A percentile compares a stretch with the other conserved stretches of the same genome.
Conservation (phyloP, 2,113 vertebrate genomes). For the Salvelinus fontinalis region DNA sequence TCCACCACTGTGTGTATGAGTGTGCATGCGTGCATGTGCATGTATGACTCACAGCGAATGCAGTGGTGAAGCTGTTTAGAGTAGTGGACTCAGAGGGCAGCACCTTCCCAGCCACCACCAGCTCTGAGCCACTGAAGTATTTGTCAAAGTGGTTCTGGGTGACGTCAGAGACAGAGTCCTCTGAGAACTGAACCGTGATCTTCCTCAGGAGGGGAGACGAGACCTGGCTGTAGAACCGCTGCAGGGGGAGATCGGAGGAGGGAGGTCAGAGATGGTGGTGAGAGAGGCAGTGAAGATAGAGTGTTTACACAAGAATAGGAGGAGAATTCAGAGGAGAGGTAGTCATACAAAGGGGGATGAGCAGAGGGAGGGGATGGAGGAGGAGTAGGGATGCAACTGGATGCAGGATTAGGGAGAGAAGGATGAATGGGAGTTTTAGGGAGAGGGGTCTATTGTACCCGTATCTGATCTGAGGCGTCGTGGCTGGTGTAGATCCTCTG, state of each 20-base stretch:
- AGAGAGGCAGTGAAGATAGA: background rate
- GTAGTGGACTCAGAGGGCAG: slow-evolving; percentile 72
- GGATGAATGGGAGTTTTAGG: too few species aligned
- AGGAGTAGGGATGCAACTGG: background rate
- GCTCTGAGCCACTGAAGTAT: slow-evolving; percentile 91
- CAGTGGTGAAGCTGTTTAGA: slow-evolving; percentile 80
- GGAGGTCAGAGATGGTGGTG: background rate
- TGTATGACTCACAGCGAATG: slow-evolving; percentile 79
- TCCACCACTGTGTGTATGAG: background rate
- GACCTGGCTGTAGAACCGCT: slow-evolving; percentile 95
- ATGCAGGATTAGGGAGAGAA: background rate
- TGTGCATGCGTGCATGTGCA: slow-evolving; percentile 27
- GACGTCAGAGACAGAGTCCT: slow-evolving; percentile 77
- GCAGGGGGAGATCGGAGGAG: slow-evolving; percentile 7
- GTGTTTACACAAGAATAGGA: background rate
- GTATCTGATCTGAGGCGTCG: slow-evolving; percentile 87
- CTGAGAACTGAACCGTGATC: slow-evolving; percentile 83
- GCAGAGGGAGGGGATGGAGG: too few species aligned
- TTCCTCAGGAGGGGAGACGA: slow-evolving; percentile 88
- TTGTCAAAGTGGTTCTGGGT: slow-evolving; percentile 92
- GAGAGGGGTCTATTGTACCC: slow-evolving; percentile 66
- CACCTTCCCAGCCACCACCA: slow-evolving; percentile 90
- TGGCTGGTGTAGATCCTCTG: slow-evolving; percentile 92
- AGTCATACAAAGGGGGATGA: background rate
- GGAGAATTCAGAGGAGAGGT: background rate